Base-by-base conservation (phyloP, 2,888 invertebrate genomes). In the Nymphalis c-album region DNA sequence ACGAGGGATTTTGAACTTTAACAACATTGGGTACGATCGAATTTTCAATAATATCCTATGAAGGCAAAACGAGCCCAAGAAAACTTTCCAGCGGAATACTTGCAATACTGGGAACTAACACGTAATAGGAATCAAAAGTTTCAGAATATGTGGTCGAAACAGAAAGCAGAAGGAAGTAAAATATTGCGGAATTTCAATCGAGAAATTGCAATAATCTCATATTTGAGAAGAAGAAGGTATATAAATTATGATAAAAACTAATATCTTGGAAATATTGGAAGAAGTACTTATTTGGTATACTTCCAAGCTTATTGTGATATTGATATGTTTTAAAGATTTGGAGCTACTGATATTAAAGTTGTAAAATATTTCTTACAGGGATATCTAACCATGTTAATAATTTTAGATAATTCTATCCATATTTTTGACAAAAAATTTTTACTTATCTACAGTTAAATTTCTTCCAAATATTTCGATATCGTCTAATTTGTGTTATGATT, bases 181-280 rank as follows among this genome's bases (percentile, higher is more conserved):
- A 57, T 57, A 40, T 40, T 5, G 57, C 35, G 18, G 18, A 57
- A 40, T 18, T 18, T 57, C 57, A 13, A 57, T 40, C 57, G 10
- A n/a, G 57, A 40, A 31, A 55, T 35, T 55, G 31, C 55, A 55
- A 51, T 51, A 51, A 31, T 31, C 55, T 55, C 17, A 55, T 55
- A 35, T 55, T 55, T 55, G 55, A 55, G 35, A 55, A 17, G n/a
- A 55, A 31, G 31, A 35, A 35, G 53, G 26, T 55, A n/a, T 55
- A 55, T 31, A 55, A 55, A 55, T 55, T 31, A n/a, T 55, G 26
- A 18, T 18, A 10, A 40, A 57, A 40, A 40, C 57, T 40, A 55
- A 55, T 55, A 55, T 57, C 57, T 35, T 10, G n/a, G 13, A 40
- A n/a, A 57, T 40, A 35, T 31, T 17, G 26, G 7, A 53, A 53